Base-by-base conservation (phyloP, 1,140 invertebrate species). In the Rhyzopertha dominica region DNA sequence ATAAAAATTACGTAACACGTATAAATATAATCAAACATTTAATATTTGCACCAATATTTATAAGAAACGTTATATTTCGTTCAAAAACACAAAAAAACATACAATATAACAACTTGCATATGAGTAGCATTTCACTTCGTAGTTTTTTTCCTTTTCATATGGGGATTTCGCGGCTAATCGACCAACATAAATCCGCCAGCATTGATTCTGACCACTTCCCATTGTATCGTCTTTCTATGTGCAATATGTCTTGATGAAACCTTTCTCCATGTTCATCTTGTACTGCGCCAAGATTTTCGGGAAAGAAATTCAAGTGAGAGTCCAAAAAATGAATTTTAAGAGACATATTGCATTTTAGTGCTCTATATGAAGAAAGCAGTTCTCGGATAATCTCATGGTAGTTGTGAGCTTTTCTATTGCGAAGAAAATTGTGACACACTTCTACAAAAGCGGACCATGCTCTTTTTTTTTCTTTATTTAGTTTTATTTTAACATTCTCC, bases 311-410 rank as follows among this genome's bases (percentile, higher is more conserved):
- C 10, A 68, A 40, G 52, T 66, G 58, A 3, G 55, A 55, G 29
- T 63, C 45, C 7, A 68, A 47, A 43, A 66, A 65, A 59, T 66
- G 56, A 34, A 64, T 29, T 54, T 69, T 68, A 7, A 65, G 26
- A 3, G 50, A 57, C 52, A 62, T 61, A 17, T 52, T 55, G 34
- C 53, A 63, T 23, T 47, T 42, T 13, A 55, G 30, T 5, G 20
- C 26, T 37, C 57, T 43, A 23, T 51, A 51, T 24, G 23, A 24
- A 26, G 19, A 30, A 25, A 59, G 23, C 40, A 62, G 43, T 17
- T 56, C 35, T 12, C 23, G 18, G 14, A 62, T 31, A 25, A 63
- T 43, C 18, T 47, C 22, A 29, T 45, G 36, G 32, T 56, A 61
- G 28, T 65, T 51, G 1, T 39, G 22, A 38, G 23, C 18, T 51